Conservation (phyloP, 2,888 invertebrate species). For the Drosophila leonis region DNA sequence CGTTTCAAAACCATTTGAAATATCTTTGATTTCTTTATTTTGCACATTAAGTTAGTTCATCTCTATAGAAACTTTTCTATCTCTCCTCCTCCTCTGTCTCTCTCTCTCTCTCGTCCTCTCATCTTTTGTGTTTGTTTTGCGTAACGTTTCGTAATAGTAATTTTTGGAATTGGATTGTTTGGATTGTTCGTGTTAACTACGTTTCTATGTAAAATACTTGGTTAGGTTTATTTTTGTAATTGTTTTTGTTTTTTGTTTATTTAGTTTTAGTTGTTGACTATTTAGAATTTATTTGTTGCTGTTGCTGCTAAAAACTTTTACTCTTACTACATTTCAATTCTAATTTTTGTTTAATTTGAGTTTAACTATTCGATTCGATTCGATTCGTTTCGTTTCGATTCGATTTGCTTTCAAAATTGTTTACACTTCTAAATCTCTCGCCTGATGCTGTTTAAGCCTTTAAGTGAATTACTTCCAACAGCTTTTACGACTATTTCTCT, state of each 20-base stretch:
- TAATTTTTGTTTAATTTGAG: slow-evolving; percentile 58
- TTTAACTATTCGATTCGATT: slow-evolving; percentile 67
- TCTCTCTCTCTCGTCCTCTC: slow-evolving; percentile 50
- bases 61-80: slow-evolving; percentile 9
- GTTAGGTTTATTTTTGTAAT: slow-evolving; percentile 55
- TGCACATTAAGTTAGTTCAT: slow-evolving; percentile 63
- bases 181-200: slow-evolving; percentile 44
- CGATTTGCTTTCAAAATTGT: slow-evolving; percentile 46
- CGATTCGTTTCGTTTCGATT: slow-evolving; percentile 28
- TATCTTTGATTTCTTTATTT: slow-evolving; percentile 69
- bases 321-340: slow-evolving; percentile 61
- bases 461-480: slow-evolving; percentile 15
- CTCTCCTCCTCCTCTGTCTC: neutral
- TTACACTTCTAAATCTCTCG: slow-evolving; percentile 33
- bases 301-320: slow-evolving; percentile 69
- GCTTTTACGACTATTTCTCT: neutral
- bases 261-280: slow-evolving; percentile 62
- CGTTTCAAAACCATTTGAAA: slow-evolving; percentile 66
- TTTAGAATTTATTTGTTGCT: slow-evolving; percentile 62
- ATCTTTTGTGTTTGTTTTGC: slow-evolving; percentile 46
- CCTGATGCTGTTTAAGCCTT: slow-evolving; percentile 21
- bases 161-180: slow-evolving; percentile 56
- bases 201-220: slow-evolving; percentile 67
- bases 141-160: slow-evolving; percentile 64
- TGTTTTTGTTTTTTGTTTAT: slow-evolving; percentile 22